These are phyloP conservation scores for Dunckerocampus dactyliophorus DNA, from an alignment of 2,113 vertebrate species.

Conservation along the genomic window DNA sequence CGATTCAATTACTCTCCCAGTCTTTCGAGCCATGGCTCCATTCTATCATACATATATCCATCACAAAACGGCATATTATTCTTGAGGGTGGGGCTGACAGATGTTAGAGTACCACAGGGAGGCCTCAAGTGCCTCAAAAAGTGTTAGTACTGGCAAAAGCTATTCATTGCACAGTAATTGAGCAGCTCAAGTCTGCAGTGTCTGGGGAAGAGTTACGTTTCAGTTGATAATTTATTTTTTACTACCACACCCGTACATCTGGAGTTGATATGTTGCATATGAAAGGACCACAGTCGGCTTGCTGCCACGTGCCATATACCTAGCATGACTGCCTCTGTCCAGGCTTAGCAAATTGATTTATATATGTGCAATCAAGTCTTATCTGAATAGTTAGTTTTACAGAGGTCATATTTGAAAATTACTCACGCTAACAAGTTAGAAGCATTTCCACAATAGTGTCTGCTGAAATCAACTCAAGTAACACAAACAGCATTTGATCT, in stretches of 20 bases:
- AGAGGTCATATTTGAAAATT: neutral
- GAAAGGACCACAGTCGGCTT: conserved; percentile 17
- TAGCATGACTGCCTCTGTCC: neutral
- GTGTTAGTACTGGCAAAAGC: conserved; percentile 13
- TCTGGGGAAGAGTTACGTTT: conserved; percentile 44
- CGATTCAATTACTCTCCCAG: neutral
- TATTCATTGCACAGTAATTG: conserved; percentile 23
- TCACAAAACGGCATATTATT: conserved; percentile 42
- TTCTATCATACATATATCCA: conserved; percentile 36
- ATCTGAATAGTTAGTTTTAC: conserved; percentile 5
- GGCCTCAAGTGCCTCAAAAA: conserved; percentile 13
- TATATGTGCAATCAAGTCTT: neutral
- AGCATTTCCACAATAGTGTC: conserved; percentile 3
- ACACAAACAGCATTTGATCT: too few relatives aligned
- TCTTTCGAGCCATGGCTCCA: conserved; percentile 34
- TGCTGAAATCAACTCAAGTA: conserved; percentile 2
- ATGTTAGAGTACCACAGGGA: conserved; percentile 23
- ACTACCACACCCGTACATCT: conserved; percentile 20
- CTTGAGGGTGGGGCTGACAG: conserved; percentile 42
- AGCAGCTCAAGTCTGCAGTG: conserved; percentile 5
- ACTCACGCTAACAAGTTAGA: neutral
- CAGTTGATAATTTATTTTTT: conserved; percentile 29
- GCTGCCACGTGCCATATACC: neutral
- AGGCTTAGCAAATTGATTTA: neutral
- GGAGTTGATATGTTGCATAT: conserved; percentile 27